A percentile compares a stretch with the other conserved stretches of the same genome.
Conservation (phyloP, 2,797 vertebrate genomes). For the Odontamblyopus lacepedii region DNA sequence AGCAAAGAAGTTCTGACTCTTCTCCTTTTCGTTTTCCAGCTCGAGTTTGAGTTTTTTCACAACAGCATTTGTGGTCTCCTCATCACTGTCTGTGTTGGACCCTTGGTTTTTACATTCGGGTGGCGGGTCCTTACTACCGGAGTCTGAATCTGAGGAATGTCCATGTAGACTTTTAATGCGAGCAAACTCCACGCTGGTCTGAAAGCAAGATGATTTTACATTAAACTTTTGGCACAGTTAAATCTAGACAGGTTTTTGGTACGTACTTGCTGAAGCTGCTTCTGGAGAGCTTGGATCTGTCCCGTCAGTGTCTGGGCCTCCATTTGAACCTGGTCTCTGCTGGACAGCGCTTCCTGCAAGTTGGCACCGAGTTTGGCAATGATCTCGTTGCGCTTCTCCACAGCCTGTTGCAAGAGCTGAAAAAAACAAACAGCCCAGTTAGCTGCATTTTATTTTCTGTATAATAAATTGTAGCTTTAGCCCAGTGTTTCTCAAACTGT, state of each 20-base stretch:
- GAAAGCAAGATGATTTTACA: conserved; percentile 14
- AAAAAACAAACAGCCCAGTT: conserved; percentile 1
- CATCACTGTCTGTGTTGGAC: conserved; percentile 31
- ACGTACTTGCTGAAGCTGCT: conserved; percentile 82
- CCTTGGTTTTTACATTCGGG: conserved; percentile 33
- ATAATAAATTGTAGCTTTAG: too few relatives aligned
- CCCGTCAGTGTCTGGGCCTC: conserved; percentile 73
- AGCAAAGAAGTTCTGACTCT: conserved; percentile 46
- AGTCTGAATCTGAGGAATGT: conserved; percentile 49
- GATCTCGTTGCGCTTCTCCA: conserved; percentile 83
- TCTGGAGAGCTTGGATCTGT: conserved; percentile 81
- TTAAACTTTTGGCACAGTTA: neutral
- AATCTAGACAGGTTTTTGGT: neutral
- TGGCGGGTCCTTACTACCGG: conserved; percentile 51
- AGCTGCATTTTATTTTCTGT: neutral
- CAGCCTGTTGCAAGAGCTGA: conserved; percentile 79
- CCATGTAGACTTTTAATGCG: conserved; percentile 69
- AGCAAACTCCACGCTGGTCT: conserved; percentile 79
- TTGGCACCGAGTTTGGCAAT: conserved; percentile 79
- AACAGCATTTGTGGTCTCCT: conserved; percentile 30
- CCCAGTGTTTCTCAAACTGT: too few relatives aligned
- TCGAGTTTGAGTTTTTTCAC: conserved; percentile 64
- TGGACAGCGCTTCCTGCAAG: conserved; percentile 77
- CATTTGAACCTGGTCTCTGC: conserved; percentile 79
- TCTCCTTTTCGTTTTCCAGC: conserved; percentile 69